These are phyloP conservation scores for Notolepis coatsorum DNA, from an alignment of 2,797 vertebrate species.

Conservation along the genomic window DNA sequence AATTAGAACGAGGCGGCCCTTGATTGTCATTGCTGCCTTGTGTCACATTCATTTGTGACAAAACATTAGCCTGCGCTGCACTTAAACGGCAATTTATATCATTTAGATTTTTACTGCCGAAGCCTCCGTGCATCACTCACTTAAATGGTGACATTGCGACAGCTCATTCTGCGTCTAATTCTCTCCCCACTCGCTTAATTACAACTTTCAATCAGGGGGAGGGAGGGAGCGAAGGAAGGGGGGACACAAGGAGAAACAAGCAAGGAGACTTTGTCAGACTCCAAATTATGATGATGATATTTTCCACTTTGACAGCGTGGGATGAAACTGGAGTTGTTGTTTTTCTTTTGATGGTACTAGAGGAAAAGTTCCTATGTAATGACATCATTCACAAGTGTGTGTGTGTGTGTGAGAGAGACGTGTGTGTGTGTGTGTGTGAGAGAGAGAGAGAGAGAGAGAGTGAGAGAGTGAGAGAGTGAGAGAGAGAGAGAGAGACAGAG, in stretches of 20 bases:
- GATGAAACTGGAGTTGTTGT: conserved; percentile 29
- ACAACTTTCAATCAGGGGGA: conserved; percentile 93
- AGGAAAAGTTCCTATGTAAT: conserved; percentile 65
- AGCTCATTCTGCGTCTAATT: conserved; percentile 97
- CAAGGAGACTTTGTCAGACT: conserved; percentile 10
- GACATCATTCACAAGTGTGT: too few species aligned
- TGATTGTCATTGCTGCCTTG: conserved; percentile 98
- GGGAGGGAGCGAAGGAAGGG: conserved; percentile 18
- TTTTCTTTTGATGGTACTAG: conserved; percentile 14
- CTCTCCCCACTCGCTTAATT: conserved; percentile 96
- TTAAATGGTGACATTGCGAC: conserved; percentile 99
- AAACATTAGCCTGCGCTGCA: conserved; percentile 96
- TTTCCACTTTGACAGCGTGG: conserved; percentile 36
- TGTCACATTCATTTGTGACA: conserved; percentile 99
- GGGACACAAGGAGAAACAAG: too few species aligned
- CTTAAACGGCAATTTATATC: conserved; percentile 99
- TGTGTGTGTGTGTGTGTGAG: too few species aligned
- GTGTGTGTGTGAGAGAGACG: too few species aligned
- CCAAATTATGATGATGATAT: conserved; percentile 39
- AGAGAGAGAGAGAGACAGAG: too few species aligned
- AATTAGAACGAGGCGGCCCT: conserved; percentile 97
- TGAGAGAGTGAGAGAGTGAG: too few species aligned
- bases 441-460: too few species aligned
- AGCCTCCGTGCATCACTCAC: conserved; percentile 93
- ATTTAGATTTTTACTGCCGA: conserved; percentile 98